Percentiles rank a stretch among this genome's conserved stretches.
These are phyloP conservation scores for Petaurus breviceps DNA, from an alignment of 2,113 vertebrate genomes.

Conservation along the genomic window DNA sequence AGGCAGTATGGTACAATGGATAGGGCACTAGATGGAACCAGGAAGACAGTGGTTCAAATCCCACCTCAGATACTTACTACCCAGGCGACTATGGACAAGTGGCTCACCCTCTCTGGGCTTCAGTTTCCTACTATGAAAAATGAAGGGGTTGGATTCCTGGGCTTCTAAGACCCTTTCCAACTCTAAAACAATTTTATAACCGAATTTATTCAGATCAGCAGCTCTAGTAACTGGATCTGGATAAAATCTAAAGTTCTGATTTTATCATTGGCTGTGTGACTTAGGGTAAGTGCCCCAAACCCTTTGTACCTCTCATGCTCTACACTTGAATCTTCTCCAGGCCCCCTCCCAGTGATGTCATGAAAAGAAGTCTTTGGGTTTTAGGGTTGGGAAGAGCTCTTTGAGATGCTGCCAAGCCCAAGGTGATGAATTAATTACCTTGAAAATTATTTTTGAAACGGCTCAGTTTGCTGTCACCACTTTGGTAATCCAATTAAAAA, in stretches of 20 bases:
- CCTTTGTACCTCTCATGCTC: constrained; percentile 24
- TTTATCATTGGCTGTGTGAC: constrained; percentile 28
- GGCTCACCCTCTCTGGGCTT: neutral
- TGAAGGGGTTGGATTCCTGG: neutral
- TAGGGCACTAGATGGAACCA: neutral
- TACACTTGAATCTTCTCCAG: constrained; percentile 5
- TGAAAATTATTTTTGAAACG: neutral
- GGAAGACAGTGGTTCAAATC: neutral
- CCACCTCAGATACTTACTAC: neutral
- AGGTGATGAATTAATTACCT: neutral
- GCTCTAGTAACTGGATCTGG: neutral
- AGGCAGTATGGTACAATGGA: neutral
- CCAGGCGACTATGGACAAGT: neutral
- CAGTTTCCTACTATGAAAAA: neutral
- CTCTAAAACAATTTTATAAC: neutral
- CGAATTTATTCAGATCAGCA: neutral
- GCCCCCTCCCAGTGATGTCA: constrained; percentile 7
- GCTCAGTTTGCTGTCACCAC: neutral
- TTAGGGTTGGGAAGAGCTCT: constrained; percentile 25
- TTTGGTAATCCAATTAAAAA: neutral
- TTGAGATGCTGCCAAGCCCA: constrained; percentile 13
- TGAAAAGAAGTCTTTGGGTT: constrained; percentile 34
- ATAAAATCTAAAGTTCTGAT: neutral
- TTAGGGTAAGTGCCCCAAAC: constrained; percentile 13
- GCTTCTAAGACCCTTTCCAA: neutral